Evolutionary conservation across 2,888 invertebrate genomes (phyloP), one percentile per base, ranked within the genome.

Genomic region (Drosophila nigritarsus): DNA sequence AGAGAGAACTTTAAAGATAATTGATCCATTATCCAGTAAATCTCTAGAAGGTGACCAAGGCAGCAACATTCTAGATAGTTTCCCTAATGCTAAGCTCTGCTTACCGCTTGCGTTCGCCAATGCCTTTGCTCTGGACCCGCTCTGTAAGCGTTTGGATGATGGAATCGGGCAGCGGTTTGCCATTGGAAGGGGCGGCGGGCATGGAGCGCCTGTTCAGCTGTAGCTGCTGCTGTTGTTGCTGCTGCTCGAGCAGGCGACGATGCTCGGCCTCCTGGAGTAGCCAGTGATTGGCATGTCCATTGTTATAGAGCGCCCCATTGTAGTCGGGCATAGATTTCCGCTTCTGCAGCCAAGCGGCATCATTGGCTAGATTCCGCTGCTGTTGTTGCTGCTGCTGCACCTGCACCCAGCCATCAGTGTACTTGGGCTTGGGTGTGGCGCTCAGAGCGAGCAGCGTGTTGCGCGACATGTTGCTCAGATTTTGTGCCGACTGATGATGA

Each of bases 181-280:
- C 94, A 81, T 94, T 94, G 56, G 85, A 72, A 48, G 93, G 91
- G 8, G 62, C 71, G 5, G 63, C 55, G 6, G 87, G 84, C 75
- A 84, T 76, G 8, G 87, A 79, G 3, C 79, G 76, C 9, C 82
- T 65, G 42, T 81, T 91, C 24, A 84, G 56, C 48, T 85, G 78
- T 53, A 60, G 38, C 40, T 75, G 75, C 32, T 76, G 82, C 32
- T 90, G 73, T 24, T 65, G 71, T 38, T 73, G 63, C 36, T 83
- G 76, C 68, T 82, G 82, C 27, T 82, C 85, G 7, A 87, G 91
- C 81, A 97, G 94, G 72, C 98, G 94, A 32, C 98, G 94, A 86
- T 98, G 96, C 92, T 98, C 98, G 0, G 98, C 98, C 92, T 98
- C 98, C 96, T 98, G 94, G 91, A 97, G 96, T n/a, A 98, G 94